Percentiles rank a stretch among this genome's conserved stretches.
phyloP scores from a whole-genome alignment of 2,888 invertebrate species.

The Chironomus tentans region DNA sequence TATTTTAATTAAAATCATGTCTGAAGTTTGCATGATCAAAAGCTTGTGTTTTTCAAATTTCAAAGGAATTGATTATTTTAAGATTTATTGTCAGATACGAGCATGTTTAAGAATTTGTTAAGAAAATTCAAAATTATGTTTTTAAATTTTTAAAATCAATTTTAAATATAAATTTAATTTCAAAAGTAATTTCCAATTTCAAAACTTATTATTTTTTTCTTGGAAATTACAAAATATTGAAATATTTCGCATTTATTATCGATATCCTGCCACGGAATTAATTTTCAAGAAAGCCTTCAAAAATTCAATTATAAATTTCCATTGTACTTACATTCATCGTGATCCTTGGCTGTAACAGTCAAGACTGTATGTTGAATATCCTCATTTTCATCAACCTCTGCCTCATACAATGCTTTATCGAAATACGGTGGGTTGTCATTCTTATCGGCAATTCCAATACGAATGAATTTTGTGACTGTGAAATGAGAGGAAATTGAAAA shows the following conservation, averaged over 20 bases:
- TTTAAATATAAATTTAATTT: no score
- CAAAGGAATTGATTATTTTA: not conserved
- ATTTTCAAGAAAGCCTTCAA: not conserved
- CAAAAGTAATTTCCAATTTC: no score
- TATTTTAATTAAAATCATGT: no score
- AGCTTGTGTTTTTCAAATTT: no score
- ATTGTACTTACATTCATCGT: slow-evolving; percentile 88
- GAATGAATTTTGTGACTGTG: slow-evolving; percentile 97
- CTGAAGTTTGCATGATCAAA: no score
- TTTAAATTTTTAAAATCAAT: no score
- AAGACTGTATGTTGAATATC: slow-evolving; percentile 95
- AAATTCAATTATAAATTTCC: not conserved
- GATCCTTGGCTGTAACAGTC: slow-evolving; percentile 97
- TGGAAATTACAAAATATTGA: no score
- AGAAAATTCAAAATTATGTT: no score
- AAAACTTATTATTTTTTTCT: no score
- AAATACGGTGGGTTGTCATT: slow-evolving; percentile 99
- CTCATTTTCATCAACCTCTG: slow-evolving; percentile 96
- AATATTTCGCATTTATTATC: no score
- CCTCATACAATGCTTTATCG: slow-evolving; percentile 92
- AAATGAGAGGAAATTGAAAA: not conserved
- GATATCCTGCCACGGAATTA: not conserved
- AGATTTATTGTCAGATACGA: not conserved
- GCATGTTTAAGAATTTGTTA: no score
- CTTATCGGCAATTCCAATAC: slow-evolving; percentile 96